Evolutionary conservation across 64 coral and sea anemone species (phyloP).

Genomic region (Platygyra sinensis): DNA sequence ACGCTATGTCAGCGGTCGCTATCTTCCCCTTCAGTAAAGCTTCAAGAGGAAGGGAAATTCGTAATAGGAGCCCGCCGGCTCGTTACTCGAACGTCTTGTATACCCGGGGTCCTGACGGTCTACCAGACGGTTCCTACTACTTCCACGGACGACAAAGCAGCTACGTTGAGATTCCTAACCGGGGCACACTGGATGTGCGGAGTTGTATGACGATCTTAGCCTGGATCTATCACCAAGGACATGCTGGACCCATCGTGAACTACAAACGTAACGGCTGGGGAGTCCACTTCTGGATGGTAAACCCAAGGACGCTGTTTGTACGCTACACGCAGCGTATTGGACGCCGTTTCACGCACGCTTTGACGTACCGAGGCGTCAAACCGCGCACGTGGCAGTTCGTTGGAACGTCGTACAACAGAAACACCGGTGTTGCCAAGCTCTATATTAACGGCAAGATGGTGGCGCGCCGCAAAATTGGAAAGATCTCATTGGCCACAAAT

Average conservation of each 20-base stretch:
- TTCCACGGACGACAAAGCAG: constrained; percentile 45
- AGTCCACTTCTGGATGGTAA: constrained; percentile 31
- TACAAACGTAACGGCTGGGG: constrained; percentile 60
- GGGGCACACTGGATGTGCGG: constrained; percentile 1
- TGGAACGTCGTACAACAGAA: constrained; percentile 55
- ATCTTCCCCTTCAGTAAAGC: constrained; percentile 52
- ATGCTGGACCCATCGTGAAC: constrained; percentile 38
- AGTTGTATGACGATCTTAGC: constrained; percentile 8
- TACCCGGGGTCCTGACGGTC: constrained; percentile 47
- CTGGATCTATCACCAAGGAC: constrained; percentile 24
- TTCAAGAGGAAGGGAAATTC: constrained; percentile 30
- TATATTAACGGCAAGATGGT: constrained; percentile 61
- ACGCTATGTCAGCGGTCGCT: constrained; percentile 39
- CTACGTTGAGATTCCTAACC: constrained; percentile 51
- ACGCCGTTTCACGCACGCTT: constrained; percentile 2
- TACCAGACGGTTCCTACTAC: constrained; percentile 25
- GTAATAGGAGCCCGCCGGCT: constrained; percentile 17
- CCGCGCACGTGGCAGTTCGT: constrained; percentile 68
- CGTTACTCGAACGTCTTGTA: background rate
- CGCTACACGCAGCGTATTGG: constrained; percentile 49
- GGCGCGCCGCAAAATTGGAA: constrained; percentile 26
- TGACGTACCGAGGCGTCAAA: constrained; percentile 25
- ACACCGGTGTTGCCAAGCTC: constrained; percentile 48
- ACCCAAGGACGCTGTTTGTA: constrained; percentile 34
- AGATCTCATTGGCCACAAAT: constrained; percentile 56